Conservation (phyloP, 1,140 invertebrate genomes). For the Anastrepha obliqua region DNA sequence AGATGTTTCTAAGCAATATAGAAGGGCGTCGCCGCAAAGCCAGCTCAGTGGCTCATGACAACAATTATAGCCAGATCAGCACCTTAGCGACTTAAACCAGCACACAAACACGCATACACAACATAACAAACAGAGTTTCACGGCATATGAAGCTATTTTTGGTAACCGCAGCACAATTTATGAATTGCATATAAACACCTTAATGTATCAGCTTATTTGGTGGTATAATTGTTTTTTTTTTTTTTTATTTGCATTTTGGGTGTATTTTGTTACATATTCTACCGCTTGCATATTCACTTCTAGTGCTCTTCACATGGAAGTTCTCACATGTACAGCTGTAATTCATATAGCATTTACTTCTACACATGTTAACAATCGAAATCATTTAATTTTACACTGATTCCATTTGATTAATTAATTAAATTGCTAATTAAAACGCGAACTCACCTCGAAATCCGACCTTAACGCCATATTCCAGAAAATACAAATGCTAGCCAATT, state of each 20-base stretch:
- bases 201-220: not conserved
- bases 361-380: constrained; percentile 57
- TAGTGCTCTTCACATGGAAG: constrained; percentile 8
- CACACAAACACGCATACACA: not conserved
- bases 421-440: constrained; percentile 46
- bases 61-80: constrained; percentile 47
- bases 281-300: not conserved
- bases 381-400: constrained; percentile 55
- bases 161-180: constrained; percentile 1
- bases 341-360: not conserved
- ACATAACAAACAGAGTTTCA: not conserved
- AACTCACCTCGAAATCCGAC: constrained; percentile 73
- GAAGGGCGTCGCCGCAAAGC: constrained; percentile 49
- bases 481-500: constrained; percentile 52
- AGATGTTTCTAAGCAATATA: constrained; percentile 29
- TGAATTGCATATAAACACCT: not conserved
- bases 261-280: not conserved
- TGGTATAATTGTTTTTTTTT: not conserved
- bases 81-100: not conserved
- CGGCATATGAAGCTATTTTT: not conserved
- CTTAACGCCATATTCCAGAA: constrained; percentile 71
- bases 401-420: constrained; percentile 43
- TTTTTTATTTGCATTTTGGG: not conserved
- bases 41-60: not conserved
- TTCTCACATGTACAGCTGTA: not conserved